These are phyloP conservation scores for Schrankia costaestrigalis DNA, from an alignment of 2,888 invertebrate genomes.

Conservation along the genomic window DNA sequence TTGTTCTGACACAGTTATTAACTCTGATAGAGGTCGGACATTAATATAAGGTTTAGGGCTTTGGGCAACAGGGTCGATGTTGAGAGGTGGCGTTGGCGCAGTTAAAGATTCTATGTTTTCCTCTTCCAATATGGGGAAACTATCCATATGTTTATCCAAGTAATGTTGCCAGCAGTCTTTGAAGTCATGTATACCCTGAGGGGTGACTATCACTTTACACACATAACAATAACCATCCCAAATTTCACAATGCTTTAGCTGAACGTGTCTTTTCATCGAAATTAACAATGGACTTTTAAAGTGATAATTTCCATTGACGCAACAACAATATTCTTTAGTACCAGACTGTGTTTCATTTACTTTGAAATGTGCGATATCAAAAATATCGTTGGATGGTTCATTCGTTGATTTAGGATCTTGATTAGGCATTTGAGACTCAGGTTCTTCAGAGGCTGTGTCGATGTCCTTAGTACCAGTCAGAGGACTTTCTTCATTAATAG, in stretches of 20 bases:
- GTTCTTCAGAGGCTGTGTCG: conserved; percentile 1
- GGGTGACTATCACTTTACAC: conserved; percentile 70
- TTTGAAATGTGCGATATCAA: conserved; percentile 61
- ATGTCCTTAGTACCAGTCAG: conserved; percentile 7
- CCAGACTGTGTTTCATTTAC: conserved; percentile 46
- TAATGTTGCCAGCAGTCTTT: conserved; percentile 68
- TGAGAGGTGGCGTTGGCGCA: not conserved
- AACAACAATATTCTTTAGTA: conserved; percentile 64
- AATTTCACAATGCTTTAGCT: conserved; percentile 57
- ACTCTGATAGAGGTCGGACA: conserved; percentile 63
- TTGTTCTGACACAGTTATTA: conserved; percentile 42
- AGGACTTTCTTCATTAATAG: conserved; percentile 13
- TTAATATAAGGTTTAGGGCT: conserved; percentile 47
- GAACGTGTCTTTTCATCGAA: conserved; percentile 70
- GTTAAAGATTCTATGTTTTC: conserved; percentile 14
- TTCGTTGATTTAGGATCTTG: conserved; percentile 3
- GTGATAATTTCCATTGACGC: conserved; percentile 60
- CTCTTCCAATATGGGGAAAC: conserved; percentile 56
- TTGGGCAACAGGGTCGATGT: conserved; percentile 4
- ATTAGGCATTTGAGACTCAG: conserved; percentile 6
- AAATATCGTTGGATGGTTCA: conserved; percentile 31
- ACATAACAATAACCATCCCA: conserved; percentile 81
- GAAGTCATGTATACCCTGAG: conserved; percentile 56
- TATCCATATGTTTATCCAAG: conserved; percentile 64
- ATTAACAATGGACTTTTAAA: conserved; percentile 65